These are phyloP conservation scores for Peromyscus maniculatus DNA, from an alignment of 2,113 vertebrate genomes.

Conservation along the genomic window DNA sequence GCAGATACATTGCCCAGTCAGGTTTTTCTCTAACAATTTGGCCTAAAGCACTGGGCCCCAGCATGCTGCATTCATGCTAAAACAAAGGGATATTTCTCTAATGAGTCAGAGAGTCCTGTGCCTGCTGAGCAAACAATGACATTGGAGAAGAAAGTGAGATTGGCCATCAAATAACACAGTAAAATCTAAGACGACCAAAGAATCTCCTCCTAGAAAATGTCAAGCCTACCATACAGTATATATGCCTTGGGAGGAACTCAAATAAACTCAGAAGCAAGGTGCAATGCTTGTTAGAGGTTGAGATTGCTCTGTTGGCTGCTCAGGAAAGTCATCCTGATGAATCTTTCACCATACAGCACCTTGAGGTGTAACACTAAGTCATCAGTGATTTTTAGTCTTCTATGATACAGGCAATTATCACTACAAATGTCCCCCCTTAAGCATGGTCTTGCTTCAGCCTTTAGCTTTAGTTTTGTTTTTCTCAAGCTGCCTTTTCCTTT, in stretches of 20 bases:
- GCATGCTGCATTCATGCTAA: neutral
- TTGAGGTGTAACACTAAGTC: neutral
- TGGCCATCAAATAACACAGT: neutral
- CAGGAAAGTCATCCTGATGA: neutral
- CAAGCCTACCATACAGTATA: fast-evolving
- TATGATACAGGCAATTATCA: neutral
- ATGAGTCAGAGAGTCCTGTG: neutral
- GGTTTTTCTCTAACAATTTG: neutral
- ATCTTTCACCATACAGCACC: neutral
- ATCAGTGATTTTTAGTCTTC: neutral
- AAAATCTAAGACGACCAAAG: neutral
- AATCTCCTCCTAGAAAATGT: neutral
- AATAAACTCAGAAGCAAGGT: neutral
- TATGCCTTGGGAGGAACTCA: neutral
- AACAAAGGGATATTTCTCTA: neutral
- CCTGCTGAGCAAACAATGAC: neutral
- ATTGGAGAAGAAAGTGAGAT: neutral
- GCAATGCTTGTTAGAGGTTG: neutral
- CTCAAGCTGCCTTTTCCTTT: neutral
- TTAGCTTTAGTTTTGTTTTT: neutral
- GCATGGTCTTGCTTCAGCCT: neutral
- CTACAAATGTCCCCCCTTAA: neutral
- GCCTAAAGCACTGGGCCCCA: neutral
- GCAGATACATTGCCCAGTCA: neutral
- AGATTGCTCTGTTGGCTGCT: neutral